These are phyloP conservation scores for Netelia melanura DNA, from an alignment of 2,888 invertebrate species.

Conservation along the genomic window DNA sequence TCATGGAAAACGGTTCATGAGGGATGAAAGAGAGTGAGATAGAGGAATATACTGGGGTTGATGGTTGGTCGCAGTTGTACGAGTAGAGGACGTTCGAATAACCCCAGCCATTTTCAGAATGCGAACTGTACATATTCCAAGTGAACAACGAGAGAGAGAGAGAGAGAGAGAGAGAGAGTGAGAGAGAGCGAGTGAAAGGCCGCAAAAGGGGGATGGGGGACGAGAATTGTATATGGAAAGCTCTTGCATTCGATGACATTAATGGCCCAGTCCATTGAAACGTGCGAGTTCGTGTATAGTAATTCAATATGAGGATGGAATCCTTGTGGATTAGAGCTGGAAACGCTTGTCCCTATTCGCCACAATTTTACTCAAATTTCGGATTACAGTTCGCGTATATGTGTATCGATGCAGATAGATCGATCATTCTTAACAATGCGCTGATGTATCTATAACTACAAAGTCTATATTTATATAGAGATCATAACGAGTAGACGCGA, in stretches of 20 bases:
- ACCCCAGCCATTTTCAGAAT: not conserved
- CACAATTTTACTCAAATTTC: not conserved
- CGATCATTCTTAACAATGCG: too few relatives aligned
- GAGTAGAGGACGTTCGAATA: not conserved
- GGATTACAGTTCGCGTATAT: not conserved
- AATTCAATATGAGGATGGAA: slow-evolving; percentile 40
- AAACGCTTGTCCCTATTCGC: not conserved
- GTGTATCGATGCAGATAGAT: not conserved
- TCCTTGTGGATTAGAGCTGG: slow-evolving; percentile 23
- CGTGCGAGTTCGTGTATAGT: slow-evolving; percentile 15
- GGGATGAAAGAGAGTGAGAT: not conserved
- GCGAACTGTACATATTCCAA: not conserved
- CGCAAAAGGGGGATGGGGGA: not conserved
- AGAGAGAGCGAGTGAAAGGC: not conserved
- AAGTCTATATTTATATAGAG: not conserved
- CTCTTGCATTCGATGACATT: slow-evolving; percentile 26
- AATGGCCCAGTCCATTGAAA: slow-evolving; percentile 19
- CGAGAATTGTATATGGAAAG: not conserved
- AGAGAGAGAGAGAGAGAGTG: not conserved
- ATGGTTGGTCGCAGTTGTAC: not conserved
- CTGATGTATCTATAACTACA: too few relatives aligned
- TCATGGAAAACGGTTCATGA: slow-evolving; percentile 2
- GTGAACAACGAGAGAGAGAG: not conserved
- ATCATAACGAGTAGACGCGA: not conserved
- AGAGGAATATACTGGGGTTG: not conserved